Evolutionary conservation across 2,888 invertebrate genomes (phyloP).

Genomic region (Athalia rosae): DNA sequence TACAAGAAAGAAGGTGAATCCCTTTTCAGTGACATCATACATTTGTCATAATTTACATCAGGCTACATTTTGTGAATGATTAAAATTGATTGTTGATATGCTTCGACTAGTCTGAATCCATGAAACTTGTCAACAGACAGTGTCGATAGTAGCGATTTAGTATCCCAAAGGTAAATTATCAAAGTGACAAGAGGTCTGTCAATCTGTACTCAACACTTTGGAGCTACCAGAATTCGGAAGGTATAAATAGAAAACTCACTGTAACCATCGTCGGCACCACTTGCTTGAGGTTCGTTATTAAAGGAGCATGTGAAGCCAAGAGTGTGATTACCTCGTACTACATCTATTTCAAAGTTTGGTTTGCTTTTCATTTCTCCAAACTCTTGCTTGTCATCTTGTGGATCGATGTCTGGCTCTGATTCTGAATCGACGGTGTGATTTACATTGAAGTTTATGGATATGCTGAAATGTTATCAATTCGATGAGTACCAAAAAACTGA

Average conservation of each 20-base stretch:
- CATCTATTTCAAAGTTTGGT: slow-evolving; percentile 93
- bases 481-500: background rate
- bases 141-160: slow-evolving; percentile 36
- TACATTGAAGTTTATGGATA: slow-evolving; percentile 90
- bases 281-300: slow-evolving; percentile 78
- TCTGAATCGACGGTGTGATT: slow-evolving; percentile 95
- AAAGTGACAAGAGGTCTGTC: slow-evolving; percentile 37
- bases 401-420: slow-evolving; percentile 80
- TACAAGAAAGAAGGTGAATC: slow-evolving; percentile 70
- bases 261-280: slow-evolving; percentile 82
- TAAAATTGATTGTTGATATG: background rate
- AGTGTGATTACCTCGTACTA: slow-evolving; percentile 85
- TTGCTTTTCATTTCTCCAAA: slow-evolving; percentile 91
- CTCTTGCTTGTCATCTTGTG: slow-evolving; percentile 81
- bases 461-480: slow-evolving; percentile 73
- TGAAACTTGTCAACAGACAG: background rate
- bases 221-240: slow-evolving; percentile 31
- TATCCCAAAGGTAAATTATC: slow-evolving; percentile 61
- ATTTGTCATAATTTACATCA: background rate
- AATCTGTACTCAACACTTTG: slow-evolving; percentile 66
- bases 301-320: slow-evolving; percentile 92
- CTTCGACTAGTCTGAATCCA: background rate
- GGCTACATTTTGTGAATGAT: background rate
- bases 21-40: slow-evolving; percentile 66
- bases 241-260: slow-evolving; percentile 74